phyloP scores from a whole-genome alignment of 2,113 vertebrate genomes.

The Nannospalax galili region DNA sequence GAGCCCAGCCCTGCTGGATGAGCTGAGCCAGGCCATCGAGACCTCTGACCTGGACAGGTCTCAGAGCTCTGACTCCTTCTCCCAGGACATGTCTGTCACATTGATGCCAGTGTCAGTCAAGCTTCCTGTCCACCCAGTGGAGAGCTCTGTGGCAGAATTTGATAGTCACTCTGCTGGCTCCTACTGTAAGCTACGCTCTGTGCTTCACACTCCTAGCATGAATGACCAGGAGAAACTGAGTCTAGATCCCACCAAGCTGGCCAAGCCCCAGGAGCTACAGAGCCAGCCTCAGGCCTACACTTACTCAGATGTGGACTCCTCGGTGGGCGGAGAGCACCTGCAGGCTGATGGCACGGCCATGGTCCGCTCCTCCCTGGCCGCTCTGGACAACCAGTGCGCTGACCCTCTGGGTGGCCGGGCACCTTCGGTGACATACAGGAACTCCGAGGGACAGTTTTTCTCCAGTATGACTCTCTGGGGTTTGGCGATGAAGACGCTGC shows the following conservation, averaged over 20 bases:
- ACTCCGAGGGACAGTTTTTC: conserved; percentile 90
- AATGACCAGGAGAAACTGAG: conserved; percentile 83
- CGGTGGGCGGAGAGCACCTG: conserved; percentile 69
- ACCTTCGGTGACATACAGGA: conserved; percentile 80
- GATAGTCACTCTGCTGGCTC: conserved; percentile 62
- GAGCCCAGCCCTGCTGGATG: conserved; percentile 25
- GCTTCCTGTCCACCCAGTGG: conserved; percentile 64
- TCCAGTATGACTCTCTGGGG: conserved; percentile 96
- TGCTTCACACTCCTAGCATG: conserved; percentile 83
- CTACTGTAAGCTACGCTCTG: conserved; percentile 87
- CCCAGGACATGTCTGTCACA: conserved; percentile 78
- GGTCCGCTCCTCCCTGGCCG: conserved; percentile 80
- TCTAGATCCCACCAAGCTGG: conserved; percentile 82
- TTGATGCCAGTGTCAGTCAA: conserved; percentile 81
- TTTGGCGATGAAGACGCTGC: conserved; percentile 95
- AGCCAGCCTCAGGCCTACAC: conserved; percentile 21
- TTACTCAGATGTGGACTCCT: conserved; percentile 72
- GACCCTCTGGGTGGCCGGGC: conserved; percentile 82
- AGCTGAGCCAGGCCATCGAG: conserved; percentile 61
- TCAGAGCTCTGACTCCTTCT: conserved; percentile 83
- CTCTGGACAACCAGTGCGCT: conserved; percentile 84
- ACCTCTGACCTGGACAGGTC: conserved; percentile 82
- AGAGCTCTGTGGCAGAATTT: conserved; percentile 27
- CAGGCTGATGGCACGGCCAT: conserved; percentile 73
- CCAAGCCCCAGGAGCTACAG: conserved; percentile 82